Conservation (phyloP, 2,888 invertebrate species). For the Drosophila macrothrix region DNA sequence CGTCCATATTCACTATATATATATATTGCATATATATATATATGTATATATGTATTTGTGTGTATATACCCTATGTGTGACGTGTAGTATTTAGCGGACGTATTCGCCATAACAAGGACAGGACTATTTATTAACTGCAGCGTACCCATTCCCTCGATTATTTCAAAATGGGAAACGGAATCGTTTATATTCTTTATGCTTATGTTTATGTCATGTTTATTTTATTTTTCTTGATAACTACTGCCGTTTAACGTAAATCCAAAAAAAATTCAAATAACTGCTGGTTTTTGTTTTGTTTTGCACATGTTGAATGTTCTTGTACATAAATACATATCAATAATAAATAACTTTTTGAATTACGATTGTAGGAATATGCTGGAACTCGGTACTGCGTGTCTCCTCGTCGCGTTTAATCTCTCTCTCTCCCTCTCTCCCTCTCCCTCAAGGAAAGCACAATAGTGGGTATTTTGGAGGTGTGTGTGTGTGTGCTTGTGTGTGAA, state of each 20-base stretch:
- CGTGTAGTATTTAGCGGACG: background rate
- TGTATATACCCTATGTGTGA: background rate
- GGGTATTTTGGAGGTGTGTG: background rate
- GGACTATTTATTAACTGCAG: background rate
- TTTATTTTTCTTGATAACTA: background rate
- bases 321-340: background rate
- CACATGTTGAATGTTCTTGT: too few species aligned
- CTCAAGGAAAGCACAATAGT: background rate
- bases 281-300: too few species aligned
- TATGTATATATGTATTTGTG: background rate
- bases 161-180: background rate
- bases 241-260: too few species aligned
- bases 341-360: background rate
- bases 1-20: conserved; percentile 16
- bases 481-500: background rate
- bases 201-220: background rate
- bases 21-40: too few species aligned
- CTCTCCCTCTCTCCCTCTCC: background rate
- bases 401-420: background rate
- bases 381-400: background rate
- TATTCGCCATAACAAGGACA: background rate
- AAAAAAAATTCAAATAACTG: too few species aligned
- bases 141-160: background rate
- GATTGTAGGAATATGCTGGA: background rate
- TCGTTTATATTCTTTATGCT: background rate